Base-by-base conservation (phyloP, 2,888 invertebrate species). In the Amphipoea lucens region DNA sequence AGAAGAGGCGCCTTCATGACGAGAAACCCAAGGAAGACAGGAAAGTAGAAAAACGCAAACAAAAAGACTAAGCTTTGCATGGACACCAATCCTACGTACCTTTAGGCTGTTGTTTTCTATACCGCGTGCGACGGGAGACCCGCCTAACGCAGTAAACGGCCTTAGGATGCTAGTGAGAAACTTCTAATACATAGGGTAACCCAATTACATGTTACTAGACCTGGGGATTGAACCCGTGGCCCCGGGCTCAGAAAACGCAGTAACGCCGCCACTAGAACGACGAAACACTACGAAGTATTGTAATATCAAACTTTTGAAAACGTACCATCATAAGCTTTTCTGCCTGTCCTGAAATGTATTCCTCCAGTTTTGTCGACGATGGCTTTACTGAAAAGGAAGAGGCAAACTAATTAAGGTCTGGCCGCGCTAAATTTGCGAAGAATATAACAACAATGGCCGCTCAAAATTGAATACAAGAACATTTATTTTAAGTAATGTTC, bases 1-100 rank as follows among this genome's bases (percentile, higher is more conserved):
- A 98, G 92, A 99, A 99, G 94, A 97, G 98, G 88, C 97, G 98
- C 85, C 93, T 97, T 51, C 97, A 98, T 82, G 98, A 98, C 65
- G 97, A 97, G 84, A 96, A 97, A 78, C 96, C 97, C 40, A 97
- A 98, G 89, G 96, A 97, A 78, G 96, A 96, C 14, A 97, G 97
- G 84, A 97, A 97, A 86, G 91, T 95, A 62, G 96, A 95, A 71
- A 97, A 97, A 90, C 95, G 95, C 74, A 97, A 97, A 81, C 95
- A 96, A 83, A 96, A 95, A 83, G 93, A 92, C 51, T 91, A 95
- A 91, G 95, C 95, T 54, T 88, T 96, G 40, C 40, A 45, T 2
- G 3, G 23, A 23, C 4, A 60, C n/a, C 12, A 60, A n/a, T 54
- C n/a, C n/a, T n/a, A 9, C 9, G 36, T 36, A 36, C 36, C 36